Percentiles rank a stretch among this genome's conserved stretches.
Evolutionary conservation across 2,113 vertebrate species (phyloP).

Genomic region (Pluvianellus socialis): DNA sequence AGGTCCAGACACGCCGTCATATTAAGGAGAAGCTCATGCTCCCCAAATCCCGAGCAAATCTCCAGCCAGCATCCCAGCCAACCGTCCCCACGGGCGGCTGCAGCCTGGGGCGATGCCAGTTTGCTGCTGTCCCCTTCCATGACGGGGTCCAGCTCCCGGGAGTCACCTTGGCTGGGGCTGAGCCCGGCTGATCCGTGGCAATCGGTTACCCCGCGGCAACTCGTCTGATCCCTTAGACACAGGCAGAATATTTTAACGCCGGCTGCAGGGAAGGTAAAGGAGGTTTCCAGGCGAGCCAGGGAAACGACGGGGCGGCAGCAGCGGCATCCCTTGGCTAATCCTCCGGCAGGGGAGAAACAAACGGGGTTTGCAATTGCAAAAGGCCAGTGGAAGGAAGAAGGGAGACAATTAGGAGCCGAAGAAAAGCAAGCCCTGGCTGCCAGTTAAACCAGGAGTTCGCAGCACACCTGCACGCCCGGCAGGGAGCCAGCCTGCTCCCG

Average conservation of each 20-base stretch:
- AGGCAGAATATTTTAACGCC: background rate
- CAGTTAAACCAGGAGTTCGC: background rate
- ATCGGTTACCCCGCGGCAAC: background rate
- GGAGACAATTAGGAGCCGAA: background rate
- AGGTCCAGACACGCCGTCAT: background rate
- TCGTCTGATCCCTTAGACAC: background rate
- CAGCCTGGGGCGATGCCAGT: background rate
- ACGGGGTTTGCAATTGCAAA: background rate
- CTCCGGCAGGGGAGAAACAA: background rate
- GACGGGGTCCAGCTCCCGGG: background rate
- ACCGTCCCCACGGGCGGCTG: rapidly evolving
- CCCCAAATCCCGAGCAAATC: background rate
- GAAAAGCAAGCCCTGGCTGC: background rate
- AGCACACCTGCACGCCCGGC: background rate
- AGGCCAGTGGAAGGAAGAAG: background rate
- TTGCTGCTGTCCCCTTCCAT: background rate
- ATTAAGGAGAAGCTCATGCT: background rate
- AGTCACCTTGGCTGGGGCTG: background rate
- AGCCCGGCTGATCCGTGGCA: background rate
- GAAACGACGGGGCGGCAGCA: background rate
- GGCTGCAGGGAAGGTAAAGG: background rate
- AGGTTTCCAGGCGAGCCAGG: background rate
- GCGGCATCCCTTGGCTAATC: background rate
- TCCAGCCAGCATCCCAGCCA: background rate
- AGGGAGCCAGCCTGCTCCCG: background rate